phyloP scores from a whole-genome alignment of 2,888 invertebrate species.

The Acleris laterana region DNA sequence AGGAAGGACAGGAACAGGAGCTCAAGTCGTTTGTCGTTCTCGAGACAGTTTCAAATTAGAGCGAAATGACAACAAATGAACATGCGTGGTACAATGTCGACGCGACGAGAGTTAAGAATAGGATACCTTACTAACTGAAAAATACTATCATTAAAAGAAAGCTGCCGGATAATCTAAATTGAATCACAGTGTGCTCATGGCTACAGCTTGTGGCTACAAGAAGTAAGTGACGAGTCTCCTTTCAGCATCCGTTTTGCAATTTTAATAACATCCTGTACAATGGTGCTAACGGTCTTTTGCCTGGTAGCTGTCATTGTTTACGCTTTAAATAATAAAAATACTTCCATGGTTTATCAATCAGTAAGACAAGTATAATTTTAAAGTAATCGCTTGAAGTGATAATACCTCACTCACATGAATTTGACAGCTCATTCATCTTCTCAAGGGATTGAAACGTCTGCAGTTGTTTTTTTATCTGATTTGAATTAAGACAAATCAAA shows the following conservation, averaged over 20 bases:
- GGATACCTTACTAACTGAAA: background rate
- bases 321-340: too few species aligned
- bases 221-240: too few species aligned
- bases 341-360: background rate
- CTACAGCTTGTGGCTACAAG: background rate
- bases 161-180: background rate
- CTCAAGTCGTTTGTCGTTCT: slow-evolving; percentile 51
- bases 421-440: background rate
- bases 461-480: background rate
- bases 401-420: background rate
- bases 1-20: slow-evolving; percentile 36
- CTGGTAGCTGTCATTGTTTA: too few species aligned
- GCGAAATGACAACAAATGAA: slow-evolving; percentile 72
- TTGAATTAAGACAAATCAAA: background rate
- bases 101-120: slow-evolving; percentile 18
- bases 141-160: too few species aligned
- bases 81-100: slow-evolving; percentile 66
- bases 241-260: too few species aligned
- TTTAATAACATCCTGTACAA: too few species aligned
- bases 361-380: too few species aligned
- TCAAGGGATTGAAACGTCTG: background rate
- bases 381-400: background rate
- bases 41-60: slow-evolving; percentile 65
- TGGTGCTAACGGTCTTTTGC: too few species aligned
- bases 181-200: background rate